Conservation (phyloP, 2,113 vertebrate genomes). For the Periophthalmodon schlosseri region DNA sequence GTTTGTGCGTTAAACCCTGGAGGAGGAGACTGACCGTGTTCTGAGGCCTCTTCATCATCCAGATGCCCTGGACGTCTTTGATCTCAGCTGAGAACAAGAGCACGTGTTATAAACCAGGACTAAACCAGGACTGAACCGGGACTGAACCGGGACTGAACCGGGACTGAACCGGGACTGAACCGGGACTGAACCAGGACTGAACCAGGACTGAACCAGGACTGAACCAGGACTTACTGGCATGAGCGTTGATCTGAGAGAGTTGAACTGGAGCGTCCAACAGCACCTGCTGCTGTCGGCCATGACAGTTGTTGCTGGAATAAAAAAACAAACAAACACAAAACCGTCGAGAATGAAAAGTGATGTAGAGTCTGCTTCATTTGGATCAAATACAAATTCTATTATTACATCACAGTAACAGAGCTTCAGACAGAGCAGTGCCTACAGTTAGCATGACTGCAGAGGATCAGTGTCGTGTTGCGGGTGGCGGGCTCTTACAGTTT, state of each 20-base stretch:
- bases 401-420: no score
- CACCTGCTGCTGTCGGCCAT: conserved; percentile 76
- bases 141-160: not conserved
- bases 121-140: not conserved
- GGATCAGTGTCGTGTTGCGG: no score
- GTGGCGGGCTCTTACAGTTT: conserved; percentile 93
- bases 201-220: not conserved
- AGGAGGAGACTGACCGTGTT: conserved; percentile 36
- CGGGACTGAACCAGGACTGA: not conserved
- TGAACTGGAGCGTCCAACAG: conserved; percentile 92
- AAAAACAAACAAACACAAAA: not conserved
- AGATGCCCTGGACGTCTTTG: conserved; percentile 76
- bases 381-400: not conserved
- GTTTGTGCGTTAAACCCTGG: no score
- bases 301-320: conserved; percentile 62
- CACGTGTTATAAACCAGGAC: not conserved
- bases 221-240: conserved; percentile 74
- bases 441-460: no score
- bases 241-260: conserved; percentile 89
- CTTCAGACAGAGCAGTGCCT: no score
- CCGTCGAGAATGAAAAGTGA: not conserved
- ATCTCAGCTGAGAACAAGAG: conserved; percentile 41
- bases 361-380: no score
- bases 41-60: conserved; percentile 77
- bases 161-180: not conserved